phyloP scores from a whole-genome alignment of 2,888 invertebrate genomes.

The Mesorhabditis spiculigera region DNA sequence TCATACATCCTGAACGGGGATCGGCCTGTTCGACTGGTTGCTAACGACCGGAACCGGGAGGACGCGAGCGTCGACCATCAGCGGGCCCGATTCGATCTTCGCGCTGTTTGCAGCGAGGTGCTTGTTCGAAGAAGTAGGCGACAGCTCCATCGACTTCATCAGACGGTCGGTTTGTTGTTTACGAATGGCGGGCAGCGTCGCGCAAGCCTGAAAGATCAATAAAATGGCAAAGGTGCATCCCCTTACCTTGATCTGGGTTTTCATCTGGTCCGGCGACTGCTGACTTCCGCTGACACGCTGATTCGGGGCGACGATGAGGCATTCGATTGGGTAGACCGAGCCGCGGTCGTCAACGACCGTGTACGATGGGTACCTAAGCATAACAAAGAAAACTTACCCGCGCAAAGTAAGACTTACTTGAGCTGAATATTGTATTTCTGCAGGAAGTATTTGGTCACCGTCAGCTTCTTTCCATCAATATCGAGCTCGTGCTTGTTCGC shows the following conservation, averaged over 20 bases:
- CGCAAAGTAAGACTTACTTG: not conserved
- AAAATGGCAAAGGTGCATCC: not conserved
- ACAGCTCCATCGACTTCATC: too few species aligned
- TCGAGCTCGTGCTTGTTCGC: not conserved
- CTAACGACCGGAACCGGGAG: not conserved
- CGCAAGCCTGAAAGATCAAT: conserved; percentile 1
- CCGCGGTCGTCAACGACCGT: not conserved
- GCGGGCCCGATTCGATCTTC: not conserved
- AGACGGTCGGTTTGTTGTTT: not conserved
- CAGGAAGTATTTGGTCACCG: not conserved
- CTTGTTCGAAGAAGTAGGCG: too few species aligned
- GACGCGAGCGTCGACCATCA: not conserved
- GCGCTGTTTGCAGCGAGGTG: not conserved
- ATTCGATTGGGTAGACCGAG: not conserved
- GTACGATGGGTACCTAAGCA: not conserved
- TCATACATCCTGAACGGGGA: not conserved
- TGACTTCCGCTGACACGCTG: not conserved
- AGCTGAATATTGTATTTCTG: not conserved
- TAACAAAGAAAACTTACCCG: not conserved
- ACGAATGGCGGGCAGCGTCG: not conserved
- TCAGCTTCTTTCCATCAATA: not conserved
- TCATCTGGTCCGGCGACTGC: not conserved
- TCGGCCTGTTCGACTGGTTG: not conserved
- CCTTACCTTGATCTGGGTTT: not conserved
- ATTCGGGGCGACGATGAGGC: not conserved